Evolutionary conservation across 1,140 invertebrate species (phyloP).

Genomic region (Hydropsyche tenuis): DNA sequence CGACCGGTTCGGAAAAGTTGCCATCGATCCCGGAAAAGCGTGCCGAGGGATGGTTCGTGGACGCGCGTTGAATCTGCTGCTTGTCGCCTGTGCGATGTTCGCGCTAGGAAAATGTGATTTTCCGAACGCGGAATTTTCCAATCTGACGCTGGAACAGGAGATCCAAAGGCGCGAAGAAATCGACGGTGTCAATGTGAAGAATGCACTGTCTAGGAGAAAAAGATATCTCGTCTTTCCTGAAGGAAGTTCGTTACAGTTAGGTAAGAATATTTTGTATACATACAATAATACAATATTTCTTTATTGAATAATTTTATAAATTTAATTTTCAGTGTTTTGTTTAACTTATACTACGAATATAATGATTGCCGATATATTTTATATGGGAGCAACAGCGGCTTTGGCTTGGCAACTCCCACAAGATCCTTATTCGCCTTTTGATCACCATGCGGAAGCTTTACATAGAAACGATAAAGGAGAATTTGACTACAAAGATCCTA

Average conservation of each 20-base stretch:
- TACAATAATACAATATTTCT: not conserved
- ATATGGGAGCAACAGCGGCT: conserved; percentile 74
- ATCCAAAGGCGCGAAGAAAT: conserved; percentile 51
- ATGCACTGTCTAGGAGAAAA: conserved; percentile 67
- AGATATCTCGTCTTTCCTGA: conserved; percentile 80
- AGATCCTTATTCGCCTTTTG: conserved; percentile 61
- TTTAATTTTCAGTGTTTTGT: conserved; percentile 66
- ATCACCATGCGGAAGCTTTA: conserved; percentile 58
- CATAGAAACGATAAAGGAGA: conserved; percentile 55
- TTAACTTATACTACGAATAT: conserved; percentile 65
- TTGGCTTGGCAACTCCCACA: conserved; percentile 77
- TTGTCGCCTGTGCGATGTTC: not conserved
- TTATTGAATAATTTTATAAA: not conserved
- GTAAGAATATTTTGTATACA: conserved; percentile 59
- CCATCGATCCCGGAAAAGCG: too few relatives aligned
- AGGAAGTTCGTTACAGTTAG: conserved; percentile 76
- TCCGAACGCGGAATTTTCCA: conserved; percentile 5
- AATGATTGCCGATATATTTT: conserved; percentile 66
- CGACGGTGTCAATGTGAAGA: conserved; percentile 41
- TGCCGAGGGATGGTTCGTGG: too few relatives aligned
- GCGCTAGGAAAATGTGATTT: not conserved
- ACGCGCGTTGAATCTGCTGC: not conserved
- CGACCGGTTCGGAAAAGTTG: too few relatives aligned
- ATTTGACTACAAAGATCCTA: conserved; percentile 54
- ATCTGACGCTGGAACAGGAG: conserved; percentile 36